Evolutionary conservation across 1,140 invertebrate genomes (phyloP), one percentile per base, ranked within the genome.

Genomic region (Pogonognathellus flavescens): DNA sequence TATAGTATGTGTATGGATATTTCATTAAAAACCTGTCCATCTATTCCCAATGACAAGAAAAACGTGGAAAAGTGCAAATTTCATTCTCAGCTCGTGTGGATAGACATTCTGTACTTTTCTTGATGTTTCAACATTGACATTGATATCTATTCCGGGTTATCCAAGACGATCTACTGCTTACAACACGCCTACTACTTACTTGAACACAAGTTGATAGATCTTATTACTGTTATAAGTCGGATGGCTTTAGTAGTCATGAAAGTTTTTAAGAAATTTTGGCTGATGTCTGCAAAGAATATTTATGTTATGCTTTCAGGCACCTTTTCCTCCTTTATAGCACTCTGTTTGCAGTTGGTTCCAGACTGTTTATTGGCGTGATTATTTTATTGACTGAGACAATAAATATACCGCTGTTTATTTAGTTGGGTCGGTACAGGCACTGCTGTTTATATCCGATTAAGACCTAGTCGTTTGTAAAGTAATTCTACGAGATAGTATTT

Each of bases 71-170:
- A 25, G 41, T 76, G 70, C 70, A 76, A 76, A 76, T 76, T 76
- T 76, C 70, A 76, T 76, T 76, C 18, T 50, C 70, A 50, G 41
- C 70, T 76, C n/a, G 70, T 76, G 31, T 8, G 14, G 70, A 76
- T 31, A 76, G 70, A 76, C 70, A 49, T 41, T 18, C 13, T 25
- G 70, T 25, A 6, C 70, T 18, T 76, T 76, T 50, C 70, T 8
- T 41, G 6, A 41, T 76, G 14, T 31, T 50, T 50, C 70, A 76
- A 50, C 70, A 76, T 76, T 76, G 70, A 76, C 70, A 76, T 49
- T 76, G 70, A 76, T 76, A 76, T 49, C 70, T 76, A 49, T 76
- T 76, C 70, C 70, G 70, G 70, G 41, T 76, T 76, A 76, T 76
- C 70, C 41, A 41, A 41, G 14, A 16, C n/a, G 31, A 76, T 50